Conservation (phyloP, 2,888 invertebrate genomes). For the Camptogramma bilineatum region DNA sequence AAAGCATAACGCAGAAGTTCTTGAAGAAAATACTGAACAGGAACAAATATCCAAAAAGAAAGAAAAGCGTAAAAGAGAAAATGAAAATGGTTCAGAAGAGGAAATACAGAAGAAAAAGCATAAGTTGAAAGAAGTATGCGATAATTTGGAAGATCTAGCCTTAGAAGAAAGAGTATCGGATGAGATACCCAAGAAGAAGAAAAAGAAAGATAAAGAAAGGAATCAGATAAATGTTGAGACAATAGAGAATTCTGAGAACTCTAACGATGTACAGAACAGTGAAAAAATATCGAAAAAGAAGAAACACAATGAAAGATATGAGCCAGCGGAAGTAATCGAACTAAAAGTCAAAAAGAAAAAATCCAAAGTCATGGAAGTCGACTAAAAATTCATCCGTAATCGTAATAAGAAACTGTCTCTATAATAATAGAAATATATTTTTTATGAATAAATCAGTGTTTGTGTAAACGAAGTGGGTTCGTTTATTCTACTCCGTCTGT, state of each 20-base stretch:
- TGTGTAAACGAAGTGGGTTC: neutral
- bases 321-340: slow-evolving; percentile 3
- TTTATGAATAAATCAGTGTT: slow-evolving; percentile 17
- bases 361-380: neutral
- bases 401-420: neutral
- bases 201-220: slow-evolving; percentile 49
- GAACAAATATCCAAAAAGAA: slow-evolving; percentile 13
- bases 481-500: neutral
- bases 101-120: slow-evolving; percentile 49
- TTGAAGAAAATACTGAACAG: slow-evolving; percentile 19
- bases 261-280: slow-evolving; percentile 14
- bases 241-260: slow-evolving; percentile 3
- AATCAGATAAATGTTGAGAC: slow-evolving; percentile 16
- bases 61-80: slow-evolving; percentile 20
- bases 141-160: slow-evolving; percentile 9
- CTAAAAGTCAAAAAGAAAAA: slow-evolving; percentile 18
- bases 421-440: too few species aligned
- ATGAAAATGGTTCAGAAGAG: slow-evolving; percentile 7
- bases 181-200: slow-evolving; percentile 51
- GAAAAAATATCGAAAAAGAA: slow-evolving; percentile 28
- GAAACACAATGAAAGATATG: slow-evolving; percentile 16
- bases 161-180: slow-evolving; percentile 27
- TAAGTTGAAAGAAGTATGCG: slow-evolving; percentile 21
- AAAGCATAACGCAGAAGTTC: slow-evolving; percentile 30
- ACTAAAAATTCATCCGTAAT: neutral